Percentiles rank a stretch among this genome's conserved stretches.
Evolutionary conservation across 2,113 vertebrate species (phyloP).

Genomic region (Boulengeromyrus knoepffleri): DNA sequence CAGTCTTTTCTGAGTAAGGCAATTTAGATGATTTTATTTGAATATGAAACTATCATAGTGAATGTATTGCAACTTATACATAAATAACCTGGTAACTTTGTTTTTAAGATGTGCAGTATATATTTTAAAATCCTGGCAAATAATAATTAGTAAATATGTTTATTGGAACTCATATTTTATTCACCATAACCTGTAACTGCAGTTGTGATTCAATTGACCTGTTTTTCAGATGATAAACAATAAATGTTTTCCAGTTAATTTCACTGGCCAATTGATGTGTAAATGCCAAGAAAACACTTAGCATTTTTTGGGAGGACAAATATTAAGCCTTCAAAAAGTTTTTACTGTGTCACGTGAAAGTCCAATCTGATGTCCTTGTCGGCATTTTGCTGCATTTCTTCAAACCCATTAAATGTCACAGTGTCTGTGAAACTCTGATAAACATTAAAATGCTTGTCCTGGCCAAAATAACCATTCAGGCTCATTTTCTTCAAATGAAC

Average conservation of each 20-base stretch:
- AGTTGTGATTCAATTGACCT: not conserved
- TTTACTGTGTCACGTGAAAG: not conserved
- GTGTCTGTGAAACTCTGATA: conserved; percentile 6
- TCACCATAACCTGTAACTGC: not conserved
- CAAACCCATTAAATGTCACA: conserved; percentile 12
- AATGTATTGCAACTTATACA: not conserved
- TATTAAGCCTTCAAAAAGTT: not conserved
- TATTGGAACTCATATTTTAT: not conserved
- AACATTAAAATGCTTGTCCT: not conserved
- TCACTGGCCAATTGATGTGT: not conserved
- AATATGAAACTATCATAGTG: not conserved
- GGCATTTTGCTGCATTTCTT: not conserved
- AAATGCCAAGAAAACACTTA: not conserved
- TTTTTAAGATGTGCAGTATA: not conserved
- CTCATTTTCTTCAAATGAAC: not conserved
- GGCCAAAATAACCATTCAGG: not conserved
- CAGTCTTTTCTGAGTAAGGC: not conserved
- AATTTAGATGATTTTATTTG: not conserved
- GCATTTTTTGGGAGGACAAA: not conserved
- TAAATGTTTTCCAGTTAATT: not conserved
- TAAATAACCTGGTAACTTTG: not conserved
- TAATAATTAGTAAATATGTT: not conserved
- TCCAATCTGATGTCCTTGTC: not conserved
- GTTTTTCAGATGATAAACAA: not conserved
- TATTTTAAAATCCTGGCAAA: not conserved